Evolutionary conservation across 2,888 invertebrate species (phyloP).

Genomic region (Cheilosia grossa): DNA sequence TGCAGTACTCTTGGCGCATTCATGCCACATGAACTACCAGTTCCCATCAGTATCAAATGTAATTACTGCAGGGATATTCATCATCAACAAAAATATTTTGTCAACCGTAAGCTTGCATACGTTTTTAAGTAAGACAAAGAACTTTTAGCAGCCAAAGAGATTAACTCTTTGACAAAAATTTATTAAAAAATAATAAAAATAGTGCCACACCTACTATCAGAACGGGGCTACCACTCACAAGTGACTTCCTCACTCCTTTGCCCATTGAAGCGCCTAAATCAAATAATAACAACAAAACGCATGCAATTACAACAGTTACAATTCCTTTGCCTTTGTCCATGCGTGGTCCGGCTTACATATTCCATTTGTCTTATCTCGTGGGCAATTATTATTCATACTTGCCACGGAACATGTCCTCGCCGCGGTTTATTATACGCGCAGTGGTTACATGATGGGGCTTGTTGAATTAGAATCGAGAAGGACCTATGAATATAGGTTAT

Average conservation of each 20-base stretch:
- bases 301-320: background rate
- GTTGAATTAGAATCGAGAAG: constrained; percentile 34
- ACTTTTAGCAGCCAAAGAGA: too few relatives aligned
- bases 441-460: constrained; percentile 29
- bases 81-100: too few relatives aligned
- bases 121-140: too few relatives aligned
- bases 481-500: constrained; percentile 42
- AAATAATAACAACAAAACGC: background rate
- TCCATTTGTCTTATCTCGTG: constrained; percentile 35
- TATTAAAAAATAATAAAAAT: too few relatives aligned
- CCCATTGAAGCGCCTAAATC: background rate
- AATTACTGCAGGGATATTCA: too few relatives aligned
- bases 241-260: background rate
- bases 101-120: too few relatives aligned
- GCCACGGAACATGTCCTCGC: constrained; percentile 12
- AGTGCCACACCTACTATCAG: too few relatives aligned
- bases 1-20: too few relatives aligned
- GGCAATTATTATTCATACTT: constrained; percentile 45
- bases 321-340: background rate
- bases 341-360: background rate
- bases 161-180: too few relatives aligned
- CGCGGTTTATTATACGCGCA: constrained; percentile 18
- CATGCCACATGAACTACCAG: too few relatives aligned
- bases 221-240: too few relatives aligned
- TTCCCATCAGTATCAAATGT: too few relatives aligned